Evolutionary conservation across 2,113 vertebrate genomes (phyloP).

Genomic region (Thamnophis sirtalis): DNA sequence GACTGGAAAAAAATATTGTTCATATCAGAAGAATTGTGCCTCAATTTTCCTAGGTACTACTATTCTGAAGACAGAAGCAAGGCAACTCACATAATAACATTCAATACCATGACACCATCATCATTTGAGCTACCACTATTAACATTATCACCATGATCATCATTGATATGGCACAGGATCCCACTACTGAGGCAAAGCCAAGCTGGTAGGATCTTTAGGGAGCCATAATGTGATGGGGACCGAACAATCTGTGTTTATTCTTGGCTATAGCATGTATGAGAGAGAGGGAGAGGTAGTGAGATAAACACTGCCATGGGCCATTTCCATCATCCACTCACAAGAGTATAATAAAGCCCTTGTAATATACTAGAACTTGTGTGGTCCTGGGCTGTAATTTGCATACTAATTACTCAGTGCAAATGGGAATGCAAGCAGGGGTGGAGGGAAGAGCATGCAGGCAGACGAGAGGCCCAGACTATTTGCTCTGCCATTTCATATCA

Average conservation of each 20-base stretch:
- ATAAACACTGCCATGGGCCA: conserved; percentile 83
- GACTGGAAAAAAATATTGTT: not conserved
- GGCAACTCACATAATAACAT: conserved; percentile 36
- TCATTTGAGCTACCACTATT: conserved; percentile 43
- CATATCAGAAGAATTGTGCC: not conserved
- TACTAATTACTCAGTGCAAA: conserved; percentile 99
- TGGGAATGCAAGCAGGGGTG: conserved; percentile 72
- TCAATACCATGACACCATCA: conserved; percentile 20
- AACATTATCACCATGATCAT: conserved; percentile 66
- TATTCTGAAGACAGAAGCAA: conserved; percentile 48
- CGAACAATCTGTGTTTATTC: conserved; percentile 65
- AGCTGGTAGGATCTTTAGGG: conserved; percentile 66
- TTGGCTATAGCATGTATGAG: conserved; percentile 56
- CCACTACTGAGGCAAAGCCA: conserved; percentile 56
- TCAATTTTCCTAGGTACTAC: conserved; percentile 40
- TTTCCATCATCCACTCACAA: conserved; percentile 85
- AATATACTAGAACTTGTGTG: conserved; percentile 98
- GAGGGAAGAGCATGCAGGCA: conserved; percentile 65
- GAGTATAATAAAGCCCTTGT: conserved; percentile 97
- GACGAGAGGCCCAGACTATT: conserved; percentile 80
- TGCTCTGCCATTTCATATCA: conserved; percentile 85
- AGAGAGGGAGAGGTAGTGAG: conserved; percentile 70
- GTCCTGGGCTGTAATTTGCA: conserved; percentile 97
- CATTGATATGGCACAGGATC: conserved; percentile 61
- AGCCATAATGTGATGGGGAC: conserved; percentile 56